phyloP scores from a whole-genome alignment of 2,888 invertebrate genomes.

The Myathropa florea region DNA sequence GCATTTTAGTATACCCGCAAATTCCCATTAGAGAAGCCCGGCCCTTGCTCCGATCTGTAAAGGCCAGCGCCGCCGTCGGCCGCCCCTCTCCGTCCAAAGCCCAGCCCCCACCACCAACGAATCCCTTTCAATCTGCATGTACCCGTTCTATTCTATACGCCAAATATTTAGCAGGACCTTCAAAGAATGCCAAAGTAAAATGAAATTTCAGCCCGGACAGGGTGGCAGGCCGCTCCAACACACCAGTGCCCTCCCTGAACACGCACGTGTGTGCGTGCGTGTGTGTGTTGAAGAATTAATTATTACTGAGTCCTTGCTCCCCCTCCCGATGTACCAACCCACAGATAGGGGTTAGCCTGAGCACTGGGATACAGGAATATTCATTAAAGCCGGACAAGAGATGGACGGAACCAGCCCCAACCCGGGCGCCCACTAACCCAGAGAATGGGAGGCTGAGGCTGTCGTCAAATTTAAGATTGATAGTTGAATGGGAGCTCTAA shows the following conservation, averaged over 20 bases:
- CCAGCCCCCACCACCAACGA: background rate
- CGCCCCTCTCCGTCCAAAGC: background rate
- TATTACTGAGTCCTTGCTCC: slow-evolving; percentile 55
- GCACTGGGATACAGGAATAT: slow-evolving; percentile 22
- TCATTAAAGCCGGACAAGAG: slow-evolving; percentile 49
- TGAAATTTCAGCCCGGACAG: slow-evolving; percentile 58
- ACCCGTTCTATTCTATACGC: background rate
- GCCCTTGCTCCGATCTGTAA: background rate
- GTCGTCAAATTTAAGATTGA: slow-evolving; percentile 72
- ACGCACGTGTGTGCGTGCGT: background rate
- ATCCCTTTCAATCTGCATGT: slow-evolving; percentile 54
- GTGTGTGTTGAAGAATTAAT: slow-evolving; percentile 49
- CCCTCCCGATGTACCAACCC: slow-evolving; percentile 2
- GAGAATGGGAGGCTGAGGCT: slow-evolving; percentile 27
- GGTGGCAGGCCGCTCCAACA: slow-evolving; percentile 30
- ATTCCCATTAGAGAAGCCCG: slow-evolving; percentile 28
- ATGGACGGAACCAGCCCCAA: background rate
- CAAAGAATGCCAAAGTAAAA: slow-evolving; percentile 64
- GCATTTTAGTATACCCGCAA: slow-evolving; percentile 49
- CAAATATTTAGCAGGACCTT: slow-evolving; percentile 55
- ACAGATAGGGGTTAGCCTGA: slow-evolving; percentile 10
- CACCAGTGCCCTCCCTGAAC: background rate
- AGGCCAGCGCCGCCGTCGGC: slow-evolving; percentile 11
- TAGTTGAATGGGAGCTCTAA: slow-evolving; percentile 62
- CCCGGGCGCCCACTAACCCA: background rate